Evolutionary conservation across 1,140 invertebrate genomes (phyloP).

Genomic region (Bombyx mori): ASM3026992v2 NC_085126.1:5689501-5690000

Average conservation of each 20-base stretch:
- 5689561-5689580: slow-evolving; percentile 79
- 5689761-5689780: slow-evolving; percentile 37
- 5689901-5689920: slow-evolving; percentile 63
- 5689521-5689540: slow-evolving; percentile 70
- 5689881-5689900: slow-evolving; percentile 64
- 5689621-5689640: slow-evolving; percentile 75
- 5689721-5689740: slow-evolving; percentile 44
- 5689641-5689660: slow-evolving; percentile 64
- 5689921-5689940: slow-evolving; percentile 44
- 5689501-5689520: slow-evolving; percentile 80
- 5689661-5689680: slow-evolving; percentile 52
- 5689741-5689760: slow-evolving; percentile 44
- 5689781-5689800: slow-evolving; percentile 57
- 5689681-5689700: slow-evolving; percentile 66
- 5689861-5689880: slow-evolving; percentile 56
- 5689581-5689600: slow-evolving; percentile 78
- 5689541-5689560: slow-evolving; percentile 78
- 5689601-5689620: slow-evolving; percentile 80
- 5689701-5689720: slow-evolving; percentile 60
- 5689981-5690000: slow-evolving; percentile 24
- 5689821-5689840: slow-evolving; percentile 59
- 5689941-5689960: slow-evolving; percentile 43
- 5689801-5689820: slow-evolving; percentile 64
- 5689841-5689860: slow-evolving; percentile 51
- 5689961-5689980: slow-evolving; percentile 39